A percentile compares a stretch with the other conserved stretches of the same genome.
These are phyloP conservation scores for Calidris pugnax DNA, from an alignment of 2,113 vertebrate species.

Conservation along the genomic window DNA sequence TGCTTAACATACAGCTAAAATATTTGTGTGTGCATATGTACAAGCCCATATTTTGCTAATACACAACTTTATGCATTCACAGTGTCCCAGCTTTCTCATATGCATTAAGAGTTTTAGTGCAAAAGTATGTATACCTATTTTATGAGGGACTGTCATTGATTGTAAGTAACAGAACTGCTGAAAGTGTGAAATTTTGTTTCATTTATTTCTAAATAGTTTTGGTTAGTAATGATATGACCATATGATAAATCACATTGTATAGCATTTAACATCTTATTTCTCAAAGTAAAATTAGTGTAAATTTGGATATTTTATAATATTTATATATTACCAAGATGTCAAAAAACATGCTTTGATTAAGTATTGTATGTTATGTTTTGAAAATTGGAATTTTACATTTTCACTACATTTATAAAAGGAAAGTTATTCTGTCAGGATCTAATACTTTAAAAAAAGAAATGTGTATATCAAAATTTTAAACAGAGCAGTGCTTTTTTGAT, in stretches of 20 bases:
- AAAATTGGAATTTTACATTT: constrained; percentile 29
- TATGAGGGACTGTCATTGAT: constrained; percentile 58
- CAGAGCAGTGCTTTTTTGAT: constrained; percentile 34
- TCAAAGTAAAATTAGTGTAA: constrained; percentile 17
- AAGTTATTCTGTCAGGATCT: constrained; percentile 27
- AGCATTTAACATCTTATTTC: neutral
- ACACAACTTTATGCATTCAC: constrained; percentile 51
- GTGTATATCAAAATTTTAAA: constrained; percentile 31
- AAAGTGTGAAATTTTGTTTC: constrained; percentile 65
- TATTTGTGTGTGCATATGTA: constrained; percentile 67
- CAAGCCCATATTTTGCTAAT: constrained; percentile 50
- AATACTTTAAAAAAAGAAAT: constrained; percentile 26
- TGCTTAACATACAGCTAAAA: constrained; percentile 21
- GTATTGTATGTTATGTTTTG: constrained; percentile 44
- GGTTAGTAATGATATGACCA: neutral
- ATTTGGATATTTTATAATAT: constrained; percentile 34
- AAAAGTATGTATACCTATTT: constrained; percentile 62
- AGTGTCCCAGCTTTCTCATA: constrained; percentile 61
- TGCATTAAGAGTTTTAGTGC: constrained; percentile 62
- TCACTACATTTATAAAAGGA: constrained; percentile 20
- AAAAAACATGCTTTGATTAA: constrained; percentile 32
- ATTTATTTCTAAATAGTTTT: constrained; percentile 61
- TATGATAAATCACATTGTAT: constrained; percentile 30
- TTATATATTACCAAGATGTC: constrained; percentile 15
- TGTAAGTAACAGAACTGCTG: constrained; percentile 61